Conservation (phyloP, 2,113 vertebrate species). For the Hypanus sabinus region DNA sequence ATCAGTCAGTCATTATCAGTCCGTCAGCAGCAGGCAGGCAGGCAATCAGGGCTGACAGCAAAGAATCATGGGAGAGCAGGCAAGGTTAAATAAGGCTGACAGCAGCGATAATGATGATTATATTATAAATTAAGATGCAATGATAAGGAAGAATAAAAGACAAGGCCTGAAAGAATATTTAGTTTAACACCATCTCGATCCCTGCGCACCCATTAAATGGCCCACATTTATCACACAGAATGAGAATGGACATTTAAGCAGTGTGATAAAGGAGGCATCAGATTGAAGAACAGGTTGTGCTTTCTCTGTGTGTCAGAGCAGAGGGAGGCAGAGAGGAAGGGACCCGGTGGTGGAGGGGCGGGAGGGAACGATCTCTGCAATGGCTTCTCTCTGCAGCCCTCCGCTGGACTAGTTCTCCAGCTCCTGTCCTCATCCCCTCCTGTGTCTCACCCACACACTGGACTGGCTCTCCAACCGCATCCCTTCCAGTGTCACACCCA, state of each 20-base stretch:
- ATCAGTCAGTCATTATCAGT: slow-evolving; percentile 88
- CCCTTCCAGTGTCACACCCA: too few relatives aligned
- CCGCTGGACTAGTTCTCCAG: too few relatives aligned
- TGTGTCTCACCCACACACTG: too few relatives aligned
- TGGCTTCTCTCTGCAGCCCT: too few relatives aligned
- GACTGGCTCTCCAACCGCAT: too few relatives aligned
- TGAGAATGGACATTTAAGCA: slow-evolving; percentile 75
- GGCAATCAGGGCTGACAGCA: slow-evolving; percentile 79
- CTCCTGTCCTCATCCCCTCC: too few relatives aligned
- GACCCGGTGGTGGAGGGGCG: not conserved
- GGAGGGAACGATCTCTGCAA: not conserved
- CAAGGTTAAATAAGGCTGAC: slow-evolving; percentile 89
- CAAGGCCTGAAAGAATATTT: slow-evolving; percentile 80
- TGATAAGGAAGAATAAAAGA: slow-evolving; percentile 82
- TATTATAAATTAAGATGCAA: slow-evolving; percentile 91
- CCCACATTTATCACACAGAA: slow-evolving; percentile 85
- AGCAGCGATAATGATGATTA: slow-evolving; percentile 85
- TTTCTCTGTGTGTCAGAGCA: slow-evolving; percentile 49
- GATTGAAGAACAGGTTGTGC: slow-evolving; percentile 77
- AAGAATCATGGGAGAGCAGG: slow-evolving; percentile 80
- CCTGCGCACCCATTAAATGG: slow-evolving; percentile 81
- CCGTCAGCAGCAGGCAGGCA: slow-evolving; percentile 81
- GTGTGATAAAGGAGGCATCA: slow-evolving; percentile 72
- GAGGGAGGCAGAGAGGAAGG: not conserved
- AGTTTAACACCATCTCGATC: slow-evolving; percentile 81